Evolutionary conservation across 2,888 invertebrate genomes (phyloP).

Genomic region (Tetramorium bicarinatum): DNA sequence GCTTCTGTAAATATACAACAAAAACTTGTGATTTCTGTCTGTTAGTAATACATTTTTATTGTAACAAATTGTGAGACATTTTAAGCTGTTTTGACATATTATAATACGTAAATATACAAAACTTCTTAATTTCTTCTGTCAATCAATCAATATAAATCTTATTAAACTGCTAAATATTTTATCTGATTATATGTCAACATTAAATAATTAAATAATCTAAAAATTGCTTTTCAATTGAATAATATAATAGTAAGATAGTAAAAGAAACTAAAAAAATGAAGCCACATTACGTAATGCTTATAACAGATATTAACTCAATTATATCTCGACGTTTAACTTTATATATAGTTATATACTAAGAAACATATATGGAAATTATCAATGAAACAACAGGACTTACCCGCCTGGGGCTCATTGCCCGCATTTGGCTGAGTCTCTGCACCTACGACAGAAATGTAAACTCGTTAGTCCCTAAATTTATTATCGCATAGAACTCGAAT

Average conservation of each 20-base stretch:
- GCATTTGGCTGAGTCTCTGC: constrained; percentile 82
- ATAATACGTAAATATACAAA: background rate
- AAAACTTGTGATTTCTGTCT: constrained; percentile 31
- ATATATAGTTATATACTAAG: constrained; percentile 61
- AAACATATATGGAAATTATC: constrained; percentile 43
- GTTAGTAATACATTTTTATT: background rate
- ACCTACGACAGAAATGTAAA: constrained; percentile 69
- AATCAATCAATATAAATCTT: constrained; percentile 23
- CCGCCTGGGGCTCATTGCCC: constrained; percentile 80
- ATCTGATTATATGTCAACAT: constrained; percentile 8
- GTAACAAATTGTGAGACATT: background rate
- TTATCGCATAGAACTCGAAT: constrained; percentile 25
- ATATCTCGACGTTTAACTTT: constrained; percentile 78
- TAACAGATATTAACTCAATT: constrained; percentile 82
- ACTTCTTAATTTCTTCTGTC: background rate
- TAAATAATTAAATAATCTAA: constrained; percentile 37
- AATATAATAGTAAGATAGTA: constrained; percentile 68
- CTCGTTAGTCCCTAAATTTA: background rate
- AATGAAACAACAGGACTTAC: constrained; percentile 75
- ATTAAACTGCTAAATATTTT: constrained; percentile 29
- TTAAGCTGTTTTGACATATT: background rate
- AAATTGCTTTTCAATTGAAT: constrained; percentile 55
- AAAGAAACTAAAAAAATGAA: constrained; percentile 79
- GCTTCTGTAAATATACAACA: constrained; percentile 75
- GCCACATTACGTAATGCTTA: constrained; percentile 81